phyloP scores from a whole-genome alignment of 1,140 invertebrate species.

The Bathynomus jamesi region DNA sequence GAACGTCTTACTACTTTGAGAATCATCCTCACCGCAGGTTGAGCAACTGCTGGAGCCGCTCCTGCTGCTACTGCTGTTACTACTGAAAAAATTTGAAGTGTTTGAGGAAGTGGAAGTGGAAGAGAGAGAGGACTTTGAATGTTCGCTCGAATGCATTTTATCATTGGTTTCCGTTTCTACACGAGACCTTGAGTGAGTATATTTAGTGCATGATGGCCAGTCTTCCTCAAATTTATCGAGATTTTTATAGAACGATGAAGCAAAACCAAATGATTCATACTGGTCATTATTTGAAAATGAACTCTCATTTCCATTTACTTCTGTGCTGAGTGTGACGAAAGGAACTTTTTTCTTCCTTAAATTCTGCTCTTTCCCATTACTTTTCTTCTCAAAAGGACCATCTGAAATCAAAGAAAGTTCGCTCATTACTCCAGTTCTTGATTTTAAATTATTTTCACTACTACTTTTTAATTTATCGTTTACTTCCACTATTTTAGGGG shows the following conservation, averaged over 20 bases:
- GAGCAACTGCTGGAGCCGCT: neutral
- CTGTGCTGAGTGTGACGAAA: neutral
- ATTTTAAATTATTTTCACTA: no score
- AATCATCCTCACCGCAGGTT: neutral
- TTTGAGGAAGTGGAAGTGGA: neutral
- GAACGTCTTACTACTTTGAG: neutral
- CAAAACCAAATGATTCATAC: neutral
- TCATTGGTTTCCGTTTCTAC: neutral
- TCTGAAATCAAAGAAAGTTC: no score
- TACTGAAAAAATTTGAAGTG: neutral
- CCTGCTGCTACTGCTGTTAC: neutral
- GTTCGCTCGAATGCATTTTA: no score
- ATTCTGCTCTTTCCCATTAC: neutral
- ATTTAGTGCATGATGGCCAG: neutral
- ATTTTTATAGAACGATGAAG: neutral
- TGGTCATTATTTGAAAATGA: neutral
- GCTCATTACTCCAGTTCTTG: no score
- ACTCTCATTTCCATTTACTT: neutral
- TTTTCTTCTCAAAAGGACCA: neutral
- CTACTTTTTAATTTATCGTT: no score
- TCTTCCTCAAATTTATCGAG: neutral
- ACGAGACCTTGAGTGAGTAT: neutral
- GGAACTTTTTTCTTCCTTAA: neutral
- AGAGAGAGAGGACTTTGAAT: no score
- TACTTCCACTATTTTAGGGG: neutral